Conservation (phyloP, 2,797 vertebrate genomes). For the Cossypha niveicapilla region DNA sequence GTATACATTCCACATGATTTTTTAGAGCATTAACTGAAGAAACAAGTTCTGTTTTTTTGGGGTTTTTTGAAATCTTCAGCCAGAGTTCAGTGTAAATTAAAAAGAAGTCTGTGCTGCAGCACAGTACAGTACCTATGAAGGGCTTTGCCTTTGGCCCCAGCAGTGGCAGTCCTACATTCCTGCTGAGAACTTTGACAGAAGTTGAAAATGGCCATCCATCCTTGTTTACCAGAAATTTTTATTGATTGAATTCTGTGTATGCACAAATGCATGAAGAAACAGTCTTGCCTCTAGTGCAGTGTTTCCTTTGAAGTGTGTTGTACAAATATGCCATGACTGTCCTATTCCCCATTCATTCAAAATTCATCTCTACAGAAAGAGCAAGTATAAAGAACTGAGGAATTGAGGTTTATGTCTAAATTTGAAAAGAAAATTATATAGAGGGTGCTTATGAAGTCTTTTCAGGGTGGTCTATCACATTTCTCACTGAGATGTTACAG, state of each 20-base stretch:
- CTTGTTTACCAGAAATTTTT: background rate
- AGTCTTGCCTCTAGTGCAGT: background rate
- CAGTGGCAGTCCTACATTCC: background rate
- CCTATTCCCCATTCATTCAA: background rate
- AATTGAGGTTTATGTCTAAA: background rate
- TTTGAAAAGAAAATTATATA: background rate
- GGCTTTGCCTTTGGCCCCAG: background rate
- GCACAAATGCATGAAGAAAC: background rate
- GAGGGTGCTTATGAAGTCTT: background rate
- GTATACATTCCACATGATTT: background rate
- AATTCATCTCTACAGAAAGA: background rate
- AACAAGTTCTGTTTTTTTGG: background rate
- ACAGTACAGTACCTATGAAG: background rate
- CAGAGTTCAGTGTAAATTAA: background rate
- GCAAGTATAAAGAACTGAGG: background rate
- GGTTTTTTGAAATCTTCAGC: background rate
- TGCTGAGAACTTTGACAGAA: background rate
- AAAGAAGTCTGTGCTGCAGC: background rate
- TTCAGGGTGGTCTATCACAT: background rate
- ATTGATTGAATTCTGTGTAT: background rate
- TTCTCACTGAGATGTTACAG: background rate
- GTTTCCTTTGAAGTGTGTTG: background rate
- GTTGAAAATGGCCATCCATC: background rate
- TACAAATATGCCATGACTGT: background rate
- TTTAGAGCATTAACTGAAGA: background rate